A percentile compares a stretch with the other conserved stretches of the same genome.
Conservation (phyloP, 2,797 vertebrate genomes). For the Enteromius radiatus region DNA sequence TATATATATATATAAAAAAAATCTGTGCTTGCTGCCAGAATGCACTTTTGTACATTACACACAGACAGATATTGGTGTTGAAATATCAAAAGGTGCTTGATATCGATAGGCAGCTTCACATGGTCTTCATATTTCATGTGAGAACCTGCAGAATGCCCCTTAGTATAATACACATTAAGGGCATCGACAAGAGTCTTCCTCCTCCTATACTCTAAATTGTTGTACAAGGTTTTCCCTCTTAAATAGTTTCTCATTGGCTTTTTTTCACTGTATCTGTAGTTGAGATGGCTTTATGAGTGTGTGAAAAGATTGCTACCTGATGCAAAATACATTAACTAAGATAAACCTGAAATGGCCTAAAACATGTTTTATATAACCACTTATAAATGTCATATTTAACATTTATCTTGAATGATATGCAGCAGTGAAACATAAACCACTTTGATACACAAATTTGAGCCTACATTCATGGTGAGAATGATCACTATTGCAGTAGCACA, state of each 20-base stretch:
- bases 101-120: constrained; percentile 43
- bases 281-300: constrained; percentile 64
- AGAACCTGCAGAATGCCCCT: neutral
- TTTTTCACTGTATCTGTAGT: neutral
- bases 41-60: constrained; percentile 16
- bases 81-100: constrained; percentile 59
- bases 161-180: neutral
- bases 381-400: constrained; percentile 10
- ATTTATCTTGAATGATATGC: too few relatives aligned
- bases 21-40: constrained; percentile 22
- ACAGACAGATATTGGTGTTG: constrained; percentile 53
- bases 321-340: too few relatives aligned
- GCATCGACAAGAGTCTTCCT: constrained; percentile 39
- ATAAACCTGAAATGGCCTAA: too few relatives aligned
- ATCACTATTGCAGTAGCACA: constrained; percentile 8
- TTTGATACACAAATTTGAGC: constrained; percentile 7
- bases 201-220: neutral
- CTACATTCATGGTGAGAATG: neutral
- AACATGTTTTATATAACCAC: too few relatives aligned
- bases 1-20: neutral
- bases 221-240: neutral
- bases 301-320: constrained; percentile 61
- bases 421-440: too few relatives aligned
- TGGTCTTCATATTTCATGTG: constrained; percentile 9
- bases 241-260: neutral